Percentiles rank a stretch among this genome's conserved stretches.
phyloP scores from a whole-genome alignment of 2,113 vertebrate genomes.

The Ifrita kowaldi region DNA sequence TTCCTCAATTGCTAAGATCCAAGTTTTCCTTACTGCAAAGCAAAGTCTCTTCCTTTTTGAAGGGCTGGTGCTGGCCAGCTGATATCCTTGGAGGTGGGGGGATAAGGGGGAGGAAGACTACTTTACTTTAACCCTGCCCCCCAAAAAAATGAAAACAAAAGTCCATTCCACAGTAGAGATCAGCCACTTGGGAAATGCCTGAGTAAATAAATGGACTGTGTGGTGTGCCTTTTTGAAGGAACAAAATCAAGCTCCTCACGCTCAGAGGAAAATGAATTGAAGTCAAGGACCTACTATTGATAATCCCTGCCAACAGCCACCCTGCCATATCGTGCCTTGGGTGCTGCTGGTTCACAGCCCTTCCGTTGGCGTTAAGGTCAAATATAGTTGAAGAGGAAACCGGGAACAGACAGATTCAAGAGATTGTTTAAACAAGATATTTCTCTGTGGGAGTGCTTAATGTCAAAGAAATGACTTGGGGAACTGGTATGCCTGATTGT shows the following conservation, averaged over 20 bases:
- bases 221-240: neutral
- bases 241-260: neutral
- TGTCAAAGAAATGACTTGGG: neutral
- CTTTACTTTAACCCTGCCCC: neutral
- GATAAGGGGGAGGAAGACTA: neutral
- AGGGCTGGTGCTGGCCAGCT: neutral
- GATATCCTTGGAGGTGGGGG: neutral
- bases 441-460: neutral
- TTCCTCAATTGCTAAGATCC: neutral
- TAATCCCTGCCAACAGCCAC: neutral
- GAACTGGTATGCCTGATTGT: neutral
- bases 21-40: neutral
- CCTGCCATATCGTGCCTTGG: neutral
- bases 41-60: neutral
- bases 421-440: constrained; percentile 25
- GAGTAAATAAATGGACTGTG: constrained; percentile 22
- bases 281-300: neutral
- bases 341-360: neutral
- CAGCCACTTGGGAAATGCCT: constrained; percentile 30
- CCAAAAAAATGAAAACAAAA: neutral
- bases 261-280: neutral
- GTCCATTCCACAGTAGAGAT: neutral
- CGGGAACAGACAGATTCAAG: neutral
- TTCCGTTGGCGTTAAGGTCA: neutral
- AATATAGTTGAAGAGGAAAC: constrained; percentile 14